Conservation (phyloP, 2,113 vertebrate genomes). For the Physeter macrocephalus region DNA sequence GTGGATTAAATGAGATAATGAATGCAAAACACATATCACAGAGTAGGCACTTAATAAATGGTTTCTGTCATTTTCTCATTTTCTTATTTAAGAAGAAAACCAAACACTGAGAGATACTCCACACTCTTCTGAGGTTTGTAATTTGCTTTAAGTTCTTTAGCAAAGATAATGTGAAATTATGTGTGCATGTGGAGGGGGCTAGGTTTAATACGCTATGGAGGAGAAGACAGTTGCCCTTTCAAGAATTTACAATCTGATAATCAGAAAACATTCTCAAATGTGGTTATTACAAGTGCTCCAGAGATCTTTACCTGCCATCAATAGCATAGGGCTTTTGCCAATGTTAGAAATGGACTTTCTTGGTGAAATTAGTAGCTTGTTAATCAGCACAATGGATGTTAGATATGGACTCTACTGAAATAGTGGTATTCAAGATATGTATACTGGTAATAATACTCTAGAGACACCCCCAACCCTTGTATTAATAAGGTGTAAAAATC, state of each 20-base stretch:
- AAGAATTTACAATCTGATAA: not conserved
- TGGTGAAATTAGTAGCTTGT: not conserved
- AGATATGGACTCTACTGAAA: not conserved
- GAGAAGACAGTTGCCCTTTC: not conserved
- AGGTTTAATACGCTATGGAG: not conserved
- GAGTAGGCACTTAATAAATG: not conserved
- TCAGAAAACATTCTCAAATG: not conserved
- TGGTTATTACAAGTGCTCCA: not conserved
- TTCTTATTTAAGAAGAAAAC: constrained; percentile 2
- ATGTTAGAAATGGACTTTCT: not conserved
- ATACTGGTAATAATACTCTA: not conserved
- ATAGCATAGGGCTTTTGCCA: not conserved
- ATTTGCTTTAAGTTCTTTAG: not conserved
- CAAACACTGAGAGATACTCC: not conserved
- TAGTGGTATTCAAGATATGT: not conserved
- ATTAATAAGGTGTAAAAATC: not conserved
- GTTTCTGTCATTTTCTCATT: not conserved
- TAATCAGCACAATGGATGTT: not conserved
- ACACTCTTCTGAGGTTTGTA: not conserved
- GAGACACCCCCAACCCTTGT: not conserved
- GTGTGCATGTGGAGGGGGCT: not conserved
- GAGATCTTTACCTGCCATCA: not conserved
- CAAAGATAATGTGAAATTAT: not conserved
- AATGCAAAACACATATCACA: not conserved
- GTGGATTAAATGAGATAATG: not conserved